Conservation (phyloP, 92 coral and sea anemone genomes). For the Heliopora coerulea region DNA sequence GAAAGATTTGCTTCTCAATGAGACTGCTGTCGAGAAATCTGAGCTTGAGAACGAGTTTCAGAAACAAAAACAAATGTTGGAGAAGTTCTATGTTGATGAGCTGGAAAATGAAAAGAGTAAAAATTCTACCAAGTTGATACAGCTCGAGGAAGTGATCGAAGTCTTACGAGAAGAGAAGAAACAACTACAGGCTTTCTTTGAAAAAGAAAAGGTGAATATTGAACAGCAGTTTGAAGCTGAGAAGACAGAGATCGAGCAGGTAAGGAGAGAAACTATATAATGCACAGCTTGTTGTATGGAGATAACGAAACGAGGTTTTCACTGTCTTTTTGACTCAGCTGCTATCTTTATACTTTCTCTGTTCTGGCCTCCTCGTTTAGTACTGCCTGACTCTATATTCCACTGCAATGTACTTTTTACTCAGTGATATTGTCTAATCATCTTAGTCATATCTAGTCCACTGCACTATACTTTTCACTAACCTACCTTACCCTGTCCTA, state of each 20-base stretch:
- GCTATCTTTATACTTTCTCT: not conserved
- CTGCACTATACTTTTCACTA: conserved; percentile 17
- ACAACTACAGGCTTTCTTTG: conserved; percentile 75
- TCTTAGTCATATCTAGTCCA: conserved; percentile 3
- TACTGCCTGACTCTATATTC: no score
- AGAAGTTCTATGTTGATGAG: conserved; percentile 65
- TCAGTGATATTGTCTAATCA: not conserved
- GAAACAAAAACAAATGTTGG: conserved; percentile 80
- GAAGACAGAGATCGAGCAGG: conserved; percentile 72
- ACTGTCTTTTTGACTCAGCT: no score
- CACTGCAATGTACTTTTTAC: no score
- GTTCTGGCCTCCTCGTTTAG: not conserved
- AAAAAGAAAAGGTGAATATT: conserved; percentile 73
- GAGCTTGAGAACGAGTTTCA: conserved; percentile 79
- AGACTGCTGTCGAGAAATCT: conserved; percentile 73
- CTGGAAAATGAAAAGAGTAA: conserved; percentile 63
- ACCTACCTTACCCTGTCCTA: conserved; percentile 2
- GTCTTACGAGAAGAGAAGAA: conserved; percentile 73
- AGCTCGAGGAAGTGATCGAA: conserved; percentile 66
- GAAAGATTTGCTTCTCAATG: conserved; percentile 78
- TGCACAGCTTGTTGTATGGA: no score
- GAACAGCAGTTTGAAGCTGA: conserved; percentile 78
- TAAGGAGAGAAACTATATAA: not conserved
- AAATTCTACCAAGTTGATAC: conserved; percentile 58
- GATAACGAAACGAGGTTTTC: no score